These are phyloP conservation scores for Phocides pigmalion DNA, from an alignment of 1,140 invertebrate genomes.

Conservation along the genomic window DNA sequence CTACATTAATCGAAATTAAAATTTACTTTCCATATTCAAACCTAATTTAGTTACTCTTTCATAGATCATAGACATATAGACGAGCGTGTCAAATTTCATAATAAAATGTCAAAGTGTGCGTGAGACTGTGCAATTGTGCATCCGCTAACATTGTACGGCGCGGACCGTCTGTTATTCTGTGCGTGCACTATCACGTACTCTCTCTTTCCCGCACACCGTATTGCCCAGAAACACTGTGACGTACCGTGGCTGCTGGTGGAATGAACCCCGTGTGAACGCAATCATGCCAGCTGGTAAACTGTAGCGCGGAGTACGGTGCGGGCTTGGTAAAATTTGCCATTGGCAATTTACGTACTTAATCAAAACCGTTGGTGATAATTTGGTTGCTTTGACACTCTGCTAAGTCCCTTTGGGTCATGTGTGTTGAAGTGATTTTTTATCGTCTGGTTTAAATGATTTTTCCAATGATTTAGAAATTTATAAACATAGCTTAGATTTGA, in stretches of 20 bases:
- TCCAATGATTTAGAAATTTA: no score
- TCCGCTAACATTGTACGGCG: no score
- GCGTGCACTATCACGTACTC: constrained; percentile 47
- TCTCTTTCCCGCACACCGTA: constrained; percentile 69
- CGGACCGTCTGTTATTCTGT: constrained; percentile 1
- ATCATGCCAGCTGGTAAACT: constrained; percentile 18
- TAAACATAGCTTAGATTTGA: no score
- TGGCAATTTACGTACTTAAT: not conserved
- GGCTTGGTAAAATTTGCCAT: not conserved
- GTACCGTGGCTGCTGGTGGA: constrained; percentile 45
- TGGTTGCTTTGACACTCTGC: no score
- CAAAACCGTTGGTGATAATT: not conserved
- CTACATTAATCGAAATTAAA: no score
- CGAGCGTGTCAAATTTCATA: no score
- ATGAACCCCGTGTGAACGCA: constrained; percentile 69
- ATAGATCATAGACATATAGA: no score
- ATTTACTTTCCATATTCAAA: no score
- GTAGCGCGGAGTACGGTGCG: not conserved
- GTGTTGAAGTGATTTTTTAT: no score
- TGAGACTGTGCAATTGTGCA: not conserved
- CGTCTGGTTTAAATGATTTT: no score
- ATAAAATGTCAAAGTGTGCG: not conserved
- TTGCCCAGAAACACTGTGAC: constrained; percentile 58
- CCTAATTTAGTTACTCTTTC: no score
- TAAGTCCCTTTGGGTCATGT: no score